These are phyloP conservation scores for Penaeus chinensis DNA, from an alignment of 1,140 invertebrate genomes.

Conservation along the genomic window DNA sequence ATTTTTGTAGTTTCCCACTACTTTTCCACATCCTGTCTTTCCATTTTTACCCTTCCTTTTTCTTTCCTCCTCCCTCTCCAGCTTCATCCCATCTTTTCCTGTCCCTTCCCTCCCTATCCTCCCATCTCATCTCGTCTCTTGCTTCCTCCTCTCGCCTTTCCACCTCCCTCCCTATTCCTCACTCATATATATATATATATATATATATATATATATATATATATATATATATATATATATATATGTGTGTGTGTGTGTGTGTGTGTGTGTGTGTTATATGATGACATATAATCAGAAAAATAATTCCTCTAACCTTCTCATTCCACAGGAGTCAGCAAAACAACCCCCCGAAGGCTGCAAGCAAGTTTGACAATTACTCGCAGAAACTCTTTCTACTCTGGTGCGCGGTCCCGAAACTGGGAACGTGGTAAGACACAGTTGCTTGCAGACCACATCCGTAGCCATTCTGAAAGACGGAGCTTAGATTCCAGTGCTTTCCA, in stretches of 20 bases:
- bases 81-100: background rate
- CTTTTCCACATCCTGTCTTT: background rate
- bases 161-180: too few species aligned
- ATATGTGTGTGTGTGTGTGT: too few species aligned
- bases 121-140: background rate
- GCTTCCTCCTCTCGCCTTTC: background rate
- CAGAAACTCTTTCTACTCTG: slow-evolving; percentile 55
- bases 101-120: background rate
- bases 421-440: slow-evolving; percentile 48
- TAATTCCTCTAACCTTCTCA: background rate
- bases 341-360: slow-evolving; percentile 40
- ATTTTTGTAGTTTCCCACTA: background rate
- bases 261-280: too few species aligned
- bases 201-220: too few species aligned
- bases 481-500: slow-evolving; percentile 3
- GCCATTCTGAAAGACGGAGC: slow-evolving; percentile 17
- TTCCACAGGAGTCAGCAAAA: slow-evolving; percentile 30
- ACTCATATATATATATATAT: too few species aligned
- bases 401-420: slow-evolving; percentile 54
- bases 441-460: slow-evolving; percentile 45
- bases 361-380: slow-evolving; percentile 47
- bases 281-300: background rate
- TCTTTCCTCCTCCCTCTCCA: background rate
- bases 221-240: too few species aligned
- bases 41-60: background rate